Conservation (phyloP, 2,888 invertebrate species). For the Pinctada fucata region DNA sequence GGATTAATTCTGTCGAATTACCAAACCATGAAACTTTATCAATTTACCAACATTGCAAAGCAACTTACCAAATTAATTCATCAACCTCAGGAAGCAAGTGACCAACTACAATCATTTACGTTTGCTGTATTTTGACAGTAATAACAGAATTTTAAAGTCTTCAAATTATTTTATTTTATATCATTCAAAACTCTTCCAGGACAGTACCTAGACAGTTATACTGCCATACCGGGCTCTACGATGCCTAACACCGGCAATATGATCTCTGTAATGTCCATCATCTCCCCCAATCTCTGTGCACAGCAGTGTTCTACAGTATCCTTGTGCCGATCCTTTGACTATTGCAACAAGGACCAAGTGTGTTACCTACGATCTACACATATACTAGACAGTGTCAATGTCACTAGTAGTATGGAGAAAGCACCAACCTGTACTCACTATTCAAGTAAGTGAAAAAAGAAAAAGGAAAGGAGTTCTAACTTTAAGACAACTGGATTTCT, state of each 20-base stretch:
- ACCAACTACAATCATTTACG: too few species aligned
- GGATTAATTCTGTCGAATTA: too few species aligned
- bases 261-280: conserved; percentile 17
- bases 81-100: too few species aligned
- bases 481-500: background rate
- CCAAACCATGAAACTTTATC: too few species aligned
- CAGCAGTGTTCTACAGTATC: conserved; percentile 39
- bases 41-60: too few species aligned
- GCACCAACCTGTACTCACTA: conserved; percentile 48
- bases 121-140: too few species aligned
- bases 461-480: background rate
- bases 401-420: conserved; percentile 17
- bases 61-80: too few species aligned
- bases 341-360: conserved; percentile 41
- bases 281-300: conserved; percentile 46
- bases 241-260: conserved; percentile 36
- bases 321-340: conserved; percentile 54
- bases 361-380: conserved; percentile 51
- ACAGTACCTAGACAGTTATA: conserved; percentile 47
- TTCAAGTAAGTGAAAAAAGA: conserved; percentile 42
- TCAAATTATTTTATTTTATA: too few species aligned
- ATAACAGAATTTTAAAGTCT: too few species aligned
- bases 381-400: conserved; percentile 41
- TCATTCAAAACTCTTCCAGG: conserved; percentile 27
- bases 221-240: conserved; percentile 38